Conservation (phyloP, 2,113 vertebrate genomes). For the Elanus axillaris region DNA sequence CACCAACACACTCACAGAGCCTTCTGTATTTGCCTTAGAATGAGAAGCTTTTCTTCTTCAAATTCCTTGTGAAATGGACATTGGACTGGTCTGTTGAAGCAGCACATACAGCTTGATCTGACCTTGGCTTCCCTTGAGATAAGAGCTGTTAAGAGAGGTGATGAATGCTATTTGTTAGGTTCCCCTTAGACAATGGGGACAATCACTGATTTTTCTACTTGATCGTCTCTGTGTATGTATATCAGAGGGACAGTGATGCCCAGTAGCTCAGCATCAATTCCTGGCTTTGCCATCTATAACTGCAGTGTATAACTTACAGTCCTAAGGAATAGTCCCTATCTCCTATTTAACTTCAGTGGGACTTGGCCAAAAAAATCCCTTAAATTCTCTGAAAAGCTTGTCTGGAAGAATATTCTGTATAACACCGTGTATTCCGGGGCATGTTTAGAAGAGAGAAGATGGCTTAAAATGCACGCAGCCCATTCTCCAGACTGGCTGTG, state of each 20-base stretch:
- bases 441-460: not conserved
- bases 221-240: not conserved
- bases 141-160: not conserved
- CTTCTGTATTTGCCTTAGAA: not conserved
- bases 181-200: not conserved
- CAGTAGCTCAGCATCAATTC: not conserved
- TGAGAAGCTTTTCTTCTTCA: not conserved
- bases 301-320: not conserved
- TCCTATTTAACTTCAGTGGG: not conserved
- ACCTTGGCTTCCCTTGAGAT: not conserved
- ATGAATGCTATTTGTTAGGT: not conserved
- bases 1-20: not conserved
- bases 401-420: not conserved
- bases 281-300: not conserved
- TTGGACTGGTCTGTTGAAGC: not conserved
- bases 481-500: not conserved
- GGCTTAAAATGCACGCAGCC: not conserved
- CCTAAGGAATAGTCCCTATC: not conserved
- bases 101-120: not conserved
- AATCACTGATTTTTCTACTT: not conserved
- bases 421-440: not conserved
- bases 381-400: not conserved
- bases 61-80: not conserved
- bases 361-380: not conserved
- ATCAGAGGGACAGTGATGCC: not conserved